Conservation (phyloP, 2,797 vertebrate species). For the Intellagama lesueurii region DNA sequence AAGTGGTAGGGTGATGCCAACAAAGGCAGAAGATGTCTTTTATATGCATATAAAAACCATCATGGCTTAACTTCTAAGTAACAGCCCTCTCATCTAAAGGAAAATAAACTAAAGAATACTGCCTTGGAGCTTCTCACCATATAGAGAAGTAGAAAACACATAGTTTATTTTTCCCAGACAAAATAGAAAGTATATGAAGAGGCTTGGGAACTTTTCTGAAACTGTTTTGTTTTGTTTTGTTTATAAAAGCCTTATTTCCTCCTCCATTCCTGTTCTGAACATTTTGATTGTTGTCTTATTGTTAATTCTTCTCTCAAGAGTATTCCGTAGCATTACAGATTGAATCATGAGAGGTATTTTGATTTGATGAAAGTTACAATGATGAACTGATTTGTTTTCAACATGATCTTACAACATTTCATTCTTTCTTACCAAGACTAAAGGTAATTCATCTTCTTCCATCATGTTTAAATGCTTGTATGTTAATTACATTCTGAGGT, state of each 20-base stretch:
- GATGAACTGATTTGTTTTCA: constrained; percentile 37
- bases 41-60: background rate
- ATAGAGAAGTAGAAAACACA: background rate
- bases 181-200: background rate
- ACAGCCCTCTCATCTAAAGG: background rate
- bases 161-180: background rate
- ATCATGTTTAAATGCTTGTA: constrained; percentile 29
- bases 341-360: constrained; percentile 44
- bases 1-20: background rate
- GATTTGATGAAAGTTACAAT: constrained; percentile 14
- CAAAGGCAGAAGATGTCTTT: background rate
- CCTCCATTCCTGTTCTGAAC: background rate
- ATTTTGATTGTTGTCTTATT: background rate
- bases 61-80: background rate
- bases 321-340: constrained; percentile 43
- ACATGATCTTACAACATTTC: constrained; percentile 28
- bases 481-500: constrained; percentile 63
- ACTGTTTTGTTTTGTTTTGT: no score
- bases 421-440: background rate
- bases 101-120: background rate
- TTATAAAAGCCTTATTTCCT: background rate
- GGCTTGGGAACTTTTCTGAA: background rate
- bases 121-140: background rate
- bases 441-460: constrained; percentile 14
- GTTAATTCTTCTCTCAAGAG: constrained; percentile 54